Base-by-base conservation (phyloP, 2,113 vertebrate species). In the Oxyruncus cristatus region DNA sequence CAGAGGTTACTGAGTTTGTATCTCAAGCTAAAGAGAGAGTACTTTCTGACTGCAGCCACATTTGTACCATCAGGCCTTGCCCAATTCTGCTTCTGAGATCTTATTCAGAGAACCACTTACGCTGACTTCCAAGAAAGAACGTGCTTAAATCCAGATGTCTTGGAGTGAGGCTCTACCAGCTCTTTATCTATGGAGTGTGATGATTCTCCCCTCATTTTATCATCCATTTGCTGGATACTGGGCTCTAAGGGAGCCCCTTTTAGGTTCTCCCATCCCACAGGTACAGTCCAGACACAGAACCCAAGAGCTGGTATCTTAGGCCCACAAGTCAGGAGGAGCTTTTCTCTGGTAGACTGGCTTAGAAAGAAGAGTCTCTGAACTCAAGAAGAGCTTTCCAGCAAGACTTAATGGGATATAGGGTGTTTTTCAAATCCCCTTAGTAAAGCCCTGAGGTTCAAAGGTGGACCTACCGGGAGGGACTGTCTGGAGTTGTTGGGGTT, bases 1-100 rank as follows among this genome's bases (percentile, higher is more conserved):
- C 81, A 77, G 65, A 75, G 86, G 93, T 77, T 80, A 94, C 55
- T 61, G 72, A 90, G 92, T 90, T 89, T 87, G 58, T 28, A 37
- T 83, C 50, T 85, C 1, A 4, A 62, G 68, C 77, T 70, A 88
- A 89, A 90, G 39, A 17, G 70, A 93, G 28, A 86, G 59, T 47
- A 19, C 50, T 90, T 89, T 86, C 79, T 83, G 65, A 55, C 39
- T 85, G 39, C 41, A 72, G 39, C 74, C 81, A 67, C 12, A 6
- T 71, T 78, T 71, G 33, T 90, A 66, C 42, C 13, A 3, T 24
- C 47, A 90, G 63, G 59, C 35, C 27, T 92, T 92, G 49, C 81
- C n/a, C 47, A 67, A 18, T 82, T 35, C 81, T 91, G 21, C 21
- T 84, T 77, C 55, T 41, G 59, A 92, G 52, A 24, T 79, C 61